Evolutionary conservation across 2,797 vertebrate species (phyloP), one percentile per base, ranked within the genome.

Genomic region (Sebastes umbrosus): DNA sequence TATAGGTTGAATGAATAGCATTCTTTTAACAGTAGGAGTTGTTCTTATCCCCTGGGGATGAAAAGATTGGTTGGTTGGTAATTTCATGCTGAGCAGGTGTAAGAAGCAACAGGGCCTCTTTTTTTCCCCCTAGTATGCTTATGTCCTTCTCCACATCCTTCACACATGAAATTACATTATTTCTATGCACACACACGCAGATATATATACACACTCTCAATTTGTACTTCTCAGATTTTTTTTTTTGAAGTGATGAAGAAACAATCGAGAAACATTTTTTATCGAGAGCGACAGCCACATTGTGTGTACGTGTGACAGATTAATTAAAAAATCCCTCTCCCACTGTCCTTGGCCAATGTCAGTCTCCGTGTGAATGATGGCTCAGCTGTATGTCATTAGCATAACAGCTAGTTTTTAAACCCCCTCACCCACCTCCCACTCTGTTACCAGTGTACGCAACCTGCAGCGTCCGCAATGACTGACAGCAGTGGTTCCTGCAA

Each of bases 401-500:
- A 57, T 82, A 67, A 70, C 67, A 77, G 78, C 74, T 71, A 69
- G 59, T 75, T 82, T 70, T 63, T 43, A 78, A 54, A 70, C 36
- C 66, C 43, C 46, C 46, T 24, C 70, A 16, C 77, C n/a, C n/a
- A 59, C 54, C 73, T 62, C 73, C 66, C 75, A 76, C 75, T 76
- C 50, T 69, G 60, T 75, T 63, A 77, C 59, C 60, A 72, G 54
- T 83, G 74, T 75, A 74, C 58, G 43, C 80, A 71, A 77, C 46
- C 39, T 81, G 62, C 65, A 66, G 71, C 22, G 2, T 76, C 52
- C 54, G 29, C 63, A 58, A 16, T 69, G 71, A 73, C 69, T 80
- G 69, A 88, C 82, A 90, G 73, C 79, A 80, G 73, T 79, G 85
- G 75, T 90, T 94, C 89, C 87, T 73, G 72, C 89, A 90, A 92